Evolutionary conservation across 2,888 invertebrate species (phyloP), one percentile per base, ranked within the genome.

Genomic region (Strigamia crassipes): DNA sequence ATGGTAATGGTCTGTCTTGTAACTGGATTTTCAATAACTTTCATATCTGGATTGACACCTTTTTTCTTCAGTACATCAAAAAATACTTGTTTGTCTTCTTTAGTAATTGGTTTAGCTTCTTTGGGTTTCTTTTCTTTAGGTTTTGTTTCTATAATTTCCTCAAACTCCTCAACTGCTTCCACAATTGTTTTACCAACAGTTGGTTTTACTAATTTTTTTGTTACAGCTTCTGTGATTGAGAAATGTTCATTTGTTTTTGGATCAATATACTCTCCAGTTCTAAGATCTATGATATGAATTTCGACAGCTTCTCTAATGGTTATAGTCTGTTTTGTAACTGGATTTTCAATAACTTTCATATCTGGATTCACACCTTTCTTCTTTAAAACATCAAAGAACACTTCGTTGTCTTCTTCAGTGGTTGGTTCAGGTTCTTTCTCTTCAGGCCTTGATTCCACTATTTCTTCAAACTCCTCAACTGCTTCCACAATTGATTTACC

Each of bases 241-340:
- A 34, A 38, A 9, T 73, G 31, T 27, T 77, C 42, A 42, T 73
- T 73, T 4, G 81, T 81, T 73, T 77, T 66, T 10, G 42, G 34
- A 27, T 81, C 31, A n/a, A 81, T 73, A 41, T 73, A 81, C 12
- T 93, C 92, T 86, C 93, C 93, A 78, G 86, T 86, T 84, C 92
- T 92, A 1, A 92, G 91, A 89, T 96, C 95, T 83, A 95, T 88
- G 84, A 96, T 91, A 82, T 96, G 95, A 83, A 93, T 91, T 81
- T 92, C 91, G 42, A 97, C 90, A 0, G 97, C 98, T 88, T 96
- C 93, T 83, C 92, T 92, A 82, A 98, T 93, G 12, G 92, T 93
- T 13, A 97, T 86, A 10, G 92, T 88, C 84, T 95, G 93, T 79
- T 96, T 94, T 83, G 93, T 91, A 86, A 94, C 92, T 1, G 94